Conservation (phyloP, 1,140 invertebrate genomes). For the Drosophila nikananu region DNA sequence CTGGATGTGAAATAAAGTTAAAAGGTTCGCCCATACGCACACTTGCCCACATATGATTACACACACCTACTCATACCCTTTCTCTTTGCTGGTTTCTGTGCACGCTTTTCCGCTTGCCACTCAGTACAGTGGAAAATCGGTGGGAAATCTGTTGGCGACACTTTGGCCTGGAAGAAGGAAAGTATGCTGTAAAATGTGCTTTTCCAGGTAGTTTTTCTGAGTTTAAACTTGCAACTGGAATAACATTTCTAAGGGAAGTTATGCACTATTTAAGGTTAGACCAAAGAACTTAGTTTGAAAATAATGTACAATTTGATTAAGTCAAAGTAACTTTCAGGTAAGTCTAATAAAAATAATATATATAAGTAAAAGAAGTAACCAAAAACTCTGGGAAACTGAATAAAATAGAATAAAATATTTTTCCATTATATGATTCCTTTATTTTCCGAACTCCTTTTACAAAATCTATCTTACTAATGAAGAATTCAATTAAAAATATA, state of each 20-base stretch:
- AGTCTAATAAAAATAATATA: neutral
- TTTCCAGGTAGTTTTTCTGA: no score
- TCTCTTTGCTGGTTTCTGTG: slow-evolving; percentile 45
- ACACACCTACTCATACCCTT: slow-evolving; percentile 41
- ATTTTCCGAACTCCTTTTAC: neutral
- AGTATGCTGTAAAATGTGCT: slow-evolving; percentile 5
- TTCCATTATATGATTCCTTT: neutral
- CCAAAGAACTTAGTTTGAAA: no score
- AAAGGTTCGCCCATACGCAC: slow-evolving; percentile 40
- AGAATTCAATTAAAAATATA: neutral
- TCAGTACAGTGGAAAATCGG: slow-evolving; percentile 58
- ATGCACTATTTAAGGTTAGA: neutral
- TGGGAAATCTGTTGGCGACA: slow-evolving; percentile 12
- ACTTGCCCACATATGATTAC: slow-evolving; percentile 11
- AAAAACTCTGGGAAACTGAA: no score
- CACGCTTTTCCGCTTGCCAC: slow-evolving; percentile 59
- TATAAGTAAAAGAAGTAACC: neutral
- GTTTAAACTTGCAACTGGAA: no score
- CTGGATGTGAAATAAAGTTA: slow-evolving; percentile 64
- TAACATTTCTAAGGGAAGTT: no score
- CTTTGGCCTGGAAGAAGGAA: neutral
- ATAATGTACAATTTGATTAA: neutral
- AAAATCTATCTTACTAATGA: neutral
- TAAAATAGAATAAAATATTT: neutral
- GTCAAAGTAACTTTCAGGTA: neutral